Conservation (phyloP, 1,140 invertebrate species). For the Helicoverpa armigera region DNA sequence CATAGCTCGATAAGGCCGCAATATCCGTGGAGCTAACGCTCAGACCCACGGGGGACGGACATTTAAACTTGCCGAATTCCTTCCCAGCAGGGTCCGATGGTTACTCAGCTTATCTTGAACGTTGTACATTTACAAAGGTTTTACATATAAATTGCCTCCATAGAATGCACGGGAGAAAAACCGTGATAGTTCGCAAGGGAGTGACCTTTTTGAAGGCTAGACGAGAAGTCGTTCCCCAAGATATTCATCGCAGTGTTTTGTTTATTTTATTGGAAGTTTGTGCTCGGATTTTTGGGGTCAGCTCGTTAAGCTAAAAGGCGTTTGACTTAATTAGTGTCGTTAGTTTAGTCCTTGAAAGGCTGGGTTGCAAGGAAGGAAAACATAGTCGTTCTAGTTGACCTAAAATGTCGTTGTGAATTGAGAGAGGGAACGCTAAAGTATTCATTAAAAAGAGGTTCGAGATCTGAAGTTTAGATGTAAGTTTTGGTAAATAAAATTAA, state of each 20-base stretch:
- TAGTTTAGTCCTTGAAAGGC: neutral
- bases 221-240: conserved; percentile 27
- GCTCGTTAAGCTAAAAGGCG: conserved; percentile 13
- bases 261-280: conserved; percentile 40
- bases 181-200: conserved; percentile 72
- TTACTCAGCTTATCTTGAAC: conserved; percentile 69
- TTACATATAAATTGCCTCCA: conserved; percentile 79
- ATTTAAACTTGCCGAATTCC: conserved; percentile 53
- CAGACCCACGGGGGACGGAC: conserved; percentile 42
- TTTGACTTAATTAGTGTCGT: conserved; percentile 23
- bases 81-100: conserved; percentile 42
- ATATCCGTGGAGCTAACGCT: conserved; percentile 40
- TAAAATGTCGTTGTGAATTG: too few species aligned
- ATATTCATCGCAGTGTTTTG: conserved; percentile 41
- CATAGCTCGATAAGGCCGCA: conserved; percentile 46
- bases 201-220: conserved; percentile 55
- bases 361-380: neutral
- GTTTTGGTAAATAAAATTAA: too few species aligned
- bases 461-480: too few species aligned
- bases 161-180: conserved; percentile 70
- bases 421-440: too few species aligned
- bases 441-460: too few species aligned
- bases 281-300: neutral
- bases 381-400: too few species aligned
- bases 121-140: conserved; percentile 76